Evolutionary conservation across 2,113 vertebrate species (phyloP).

Genomic region (Piprites chloris): DNA sequence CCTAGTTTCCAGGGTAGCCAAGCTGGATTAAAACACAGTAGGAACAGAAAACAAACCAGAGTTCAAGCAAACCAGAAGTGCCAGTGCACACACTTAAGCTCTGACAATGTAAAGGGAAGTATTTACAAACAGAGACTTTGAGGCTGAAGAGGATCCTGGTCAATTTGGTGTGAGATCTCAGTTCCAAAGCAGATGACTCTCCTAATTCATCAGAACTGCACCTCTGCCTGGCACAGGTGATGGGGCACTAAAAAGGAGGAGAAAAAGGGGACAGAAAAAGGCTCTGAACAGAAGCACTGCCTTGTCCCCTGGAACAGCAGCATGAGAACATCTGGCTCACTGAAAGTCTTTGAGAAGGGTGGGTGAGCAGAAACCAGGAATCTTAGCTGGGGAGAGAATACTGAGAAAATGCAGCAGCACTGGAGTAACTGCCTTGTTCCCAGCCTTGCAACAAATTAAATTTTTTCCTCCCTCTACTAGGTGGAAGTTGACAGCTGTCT

Average conservation of each 20-base stretch:
- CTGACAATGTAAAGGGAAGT: not conserved
- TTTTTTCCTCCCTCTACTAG: not conserved
- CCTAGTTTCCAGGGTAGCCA: not conserved
- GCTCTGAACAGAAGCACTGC: not conserved
- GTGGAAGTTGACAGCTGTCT: not conserved
- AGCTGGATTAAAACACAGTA: not conserved
- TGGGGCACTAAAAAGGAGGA: not conserved
- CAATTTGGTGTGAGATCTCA: not conserved
- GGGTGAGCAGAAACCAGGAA: not conserved
- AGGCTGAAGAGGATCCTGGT: not conserved
- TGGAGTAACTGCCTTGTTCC: not conserved
- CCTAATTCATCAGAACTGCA: not conserved
- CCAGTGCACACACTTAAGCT: fast-evolving
- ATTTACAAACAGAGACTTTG: not conserved
- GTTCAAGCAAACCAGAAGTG: not conserved
- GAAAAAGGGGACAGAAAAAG: not conserved
- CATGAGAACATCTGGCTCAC: not conserved
- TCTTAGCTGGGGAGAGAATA: not conserved
- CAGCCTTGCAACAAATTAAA: not conserved
- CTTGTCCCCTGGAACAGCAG: not conserved
- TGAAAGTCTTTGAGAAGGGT: not conserved
- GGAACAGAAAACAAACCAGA: not conserved
- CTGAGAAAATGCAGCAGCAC: not conserved
- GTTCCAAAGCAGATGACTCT: not conserved
- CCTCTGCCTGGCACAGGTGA: not conserved